These are phyloP conservation scores for Helicoverpa armigera DNA, from an alignment of 1,140 invertebrate species.

Conservation along the genomic window DNA sequence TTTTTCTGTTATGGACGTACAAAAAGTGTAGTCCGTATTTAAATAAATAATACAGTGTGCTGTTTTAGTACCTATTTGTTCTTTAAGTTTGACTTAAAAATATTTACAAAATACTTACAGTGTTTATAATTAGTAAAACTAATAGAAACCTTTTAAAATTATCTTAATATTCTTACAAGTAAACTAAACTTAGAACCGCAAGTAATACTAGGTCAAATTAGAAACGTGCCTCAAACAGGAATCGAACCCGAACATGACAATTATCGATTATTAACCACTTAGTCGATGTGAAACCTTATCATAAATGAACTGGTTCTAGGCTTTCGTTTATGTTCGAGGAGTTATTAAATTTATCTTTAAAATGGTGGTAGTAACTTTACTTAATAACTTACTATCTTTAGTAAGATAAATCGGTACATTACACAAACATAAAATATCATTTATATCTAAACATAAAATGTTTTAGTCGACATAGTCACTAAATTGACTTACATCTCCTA, in stretches of 20 bases:
- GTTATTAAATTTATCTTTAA: constrained; percentile 22
- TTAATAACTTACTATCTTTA: background rate
- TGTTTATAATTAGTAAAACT: background rate
- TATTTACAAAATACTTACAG: background rate
- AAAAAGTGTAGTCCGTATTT: background rate
- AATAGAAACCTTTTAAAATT: constrained; percentile 27
- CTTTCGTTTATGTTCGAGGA: constrained; percentile 9
- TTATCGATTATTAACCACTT: constrained; percentile 80
- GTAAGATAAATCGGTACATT: too few relatives aligned
- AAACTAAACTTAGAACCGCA: constrained; percentile 57
- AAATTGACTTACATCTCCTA: background rate
- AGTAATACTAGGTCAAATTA: constrained; percentile 68
- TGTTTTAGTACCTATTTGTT: too few relatives aligned
- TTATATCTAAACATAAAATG: too few relatives aligned
- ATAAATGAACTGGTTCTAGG: constrained; percentile 37
- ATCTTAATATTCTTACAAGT: constrained; percentile 54
- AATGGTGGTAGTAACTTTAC: background rate
- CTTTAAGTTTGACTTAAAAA: too few relatives aligned
- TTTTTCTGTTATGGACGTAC: background rate
- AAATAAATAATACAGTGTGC: too few relatives aligned
- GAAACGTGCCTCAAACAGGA: constrained; percentile 67
- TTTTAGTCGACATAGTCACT: too few relatives aligned
- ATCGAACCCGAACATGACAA: constrained; percentile 67
- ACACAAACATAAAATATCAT: too few relatives aligned
- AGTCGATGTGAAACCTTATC: constrained; percentile 68